Conservation (phyloP, 2,888 invertebrate species). For the Sinentomon sp. region DNA sequence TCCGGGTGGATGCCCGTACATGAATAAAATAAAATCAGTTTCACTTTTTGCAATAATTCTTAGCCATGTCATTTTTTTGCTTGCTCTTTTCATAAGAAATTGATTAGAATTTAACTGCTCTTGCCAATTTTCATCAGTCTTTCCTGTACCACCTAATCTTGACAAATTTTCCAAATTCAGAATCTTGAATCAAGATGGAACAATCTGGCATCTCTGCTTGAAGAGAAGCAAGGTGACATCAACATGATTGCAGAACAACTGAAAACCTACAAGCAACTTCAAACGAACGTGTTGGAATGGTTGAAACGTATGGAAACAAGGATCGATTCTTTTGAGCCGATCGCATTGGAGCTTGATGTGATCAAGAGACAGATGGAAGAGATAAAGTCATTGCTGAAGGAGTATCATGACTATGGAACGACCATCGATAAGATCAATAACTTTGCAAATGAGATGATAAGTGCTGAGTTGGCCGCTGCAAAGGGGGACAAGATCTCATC, state of each 20-base stretch:
- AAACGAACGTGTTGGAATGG: constrained; percentile 61
- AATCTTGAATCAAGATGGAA: constrained; percentile 67
- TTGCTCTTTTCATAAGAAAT: no score
- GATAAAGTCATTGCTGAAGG: constrained; percentile 44
- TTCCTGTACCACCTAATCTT: no score
- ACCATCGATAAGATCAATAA: constrained; percentile 78
- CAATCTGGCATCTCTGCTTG: constrained; percentile 48
- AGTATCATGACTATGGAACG: constrained; percentile 55
- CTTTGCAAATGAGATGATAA: no score
- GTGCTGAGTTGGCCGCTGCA: no score
- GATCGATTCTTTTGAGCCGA: constrained; percentile 45
- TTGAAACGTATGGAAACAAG: constrained; percentile 46
- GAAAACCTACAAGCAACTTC: constrained; percentile 53
- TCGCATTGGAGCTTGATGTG: constrained; percentile 62
- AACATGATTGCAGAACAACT: constrained; percentile 61
- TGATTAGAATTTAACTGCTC: no score
- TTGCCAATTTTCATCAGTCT: no score
- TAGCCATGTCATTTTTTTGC: no score
- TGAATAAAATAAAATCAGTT: no score
- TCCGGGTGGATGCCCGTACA: no score
- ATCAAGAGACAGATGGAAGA: constrained; percentile 43
- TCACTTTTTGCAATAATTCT: no score
- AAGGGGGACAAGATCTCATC: constrained; percentile 31
- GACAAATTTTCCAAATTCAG: constrained; percentile 15
- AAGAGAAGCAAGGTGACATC: constrained; percentile 56